Evolutionary conservation across 2,113 vertebrate genomes (phyloP), one percentile per base, ranked within the genome.

Genomic region (Ia io): DNA sequence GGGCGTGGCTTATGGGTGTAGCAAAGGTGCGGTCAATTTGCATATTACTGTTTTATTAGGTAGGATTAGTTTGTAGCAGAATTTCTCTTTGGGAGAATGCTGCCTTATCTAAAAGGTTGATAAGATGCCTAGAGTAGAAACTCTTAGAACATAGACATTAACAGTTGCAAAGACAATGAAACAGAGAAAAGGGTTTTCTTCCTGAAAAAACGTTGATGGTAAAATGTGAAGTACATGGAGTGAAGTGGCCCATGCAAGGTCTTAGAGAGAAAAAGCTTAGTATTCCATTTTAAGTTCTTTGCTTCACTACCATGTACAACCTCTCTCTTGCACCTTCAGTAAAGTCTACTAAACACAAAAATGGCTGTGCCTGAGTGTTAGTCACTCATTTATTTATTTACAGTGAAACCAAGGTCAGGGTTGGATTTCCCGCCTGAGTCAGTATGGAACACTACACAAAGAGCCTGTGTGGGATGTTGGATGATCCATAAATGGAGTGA

Each of bases 381-480:
- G 22, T 35, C 20, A 18, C 56, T 16, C 44, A 56, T 42, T 71
- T 44, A 71, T 18, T 51, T 28, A 20, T 18, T 59, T 44, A 65
- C 6, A 13, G 53, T 56, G 28, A 67, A 76, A 90, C 20, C 30
- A 16, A 93, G 25, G n/a, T 9, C 23, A 13, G 3, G 13, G 30
- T 40, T 65, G n/a, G 23, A 30, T 85, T 70, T 85, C 44, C 53
- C 10, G 5, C 42, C n/a, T 30, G 32, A 35, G 59, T 18, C 23
- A n/a, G 18, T 5, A 1, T 2, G 23, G 40, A 9, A 22, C 14
- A 17, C 37, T 25, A 13, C 9, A 42, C 22, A 47, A 32, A 30
- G 8, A 32, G 20, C 3, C 0, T 12, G 44, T 65, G 3, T 10
- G 28, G n/a, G 63, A 2, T 30, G 40, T 3, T n/a, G 16, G 20